Conservation (phyloP, 2,888 invertebrate genomes). For the Tipula helvola region DNA sequence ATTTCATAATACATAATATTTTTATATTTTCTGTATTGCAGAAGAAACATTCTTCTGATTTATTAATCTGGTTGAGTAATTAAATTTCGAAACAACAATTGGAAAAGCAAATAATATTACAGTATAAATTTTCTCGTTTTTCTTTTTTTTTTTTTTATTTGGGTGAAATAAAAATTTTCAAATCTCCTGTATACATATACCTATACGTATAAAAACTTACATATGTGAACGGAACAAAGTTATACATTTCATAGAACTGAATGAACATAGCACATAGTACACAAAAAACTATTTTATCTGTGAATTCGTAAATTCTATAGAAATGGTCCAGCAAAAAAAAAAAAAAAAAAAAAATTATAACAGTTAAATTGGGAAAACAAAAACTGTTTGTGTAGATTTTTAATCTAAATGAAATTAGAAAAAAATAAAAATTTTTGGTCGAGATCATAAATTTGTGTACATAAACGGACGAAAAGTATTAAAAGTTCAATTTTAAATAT, state of each 20-base stretch:
- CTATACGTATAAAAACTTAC: background rate
- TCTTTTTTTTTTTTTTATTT: background rate
- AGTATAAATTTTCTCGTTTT: background rate
- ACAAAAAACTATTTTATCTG: background rate
- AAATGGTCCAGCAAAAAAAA: background rate
- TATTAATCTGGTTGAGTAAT: background rate
- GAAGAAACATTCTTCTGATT: background rate
- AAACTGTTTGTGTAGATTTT: background rate
- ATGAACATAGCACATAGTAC: background rate
- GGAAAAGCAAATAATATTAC: background rate
- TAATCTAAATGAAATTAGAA: background rate
- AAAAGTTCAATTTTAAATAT: background rate
- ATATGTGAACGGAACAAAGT: background rate
- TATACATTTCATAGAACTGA: background rate
- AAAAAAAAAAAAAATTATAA: background rate
- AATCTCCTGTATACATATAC: too few relatives aligned
- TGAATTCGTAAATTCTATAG: background rate
- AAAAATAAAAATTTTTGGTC: background rate
- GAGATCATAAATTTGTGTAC: background rate
- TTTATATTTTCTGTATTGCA: background rate
- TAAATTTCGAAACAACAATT: background rate
- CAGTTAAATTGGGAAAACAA: background rate
- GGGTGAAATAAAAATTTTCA: background rate
- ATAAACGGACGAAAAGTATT: background rate
- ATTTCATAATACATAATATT: background rate